phyloP scores from a whole-genome alignment of 2,113 vertebrate genomes.

The Accipiter cooperii region DNA sequence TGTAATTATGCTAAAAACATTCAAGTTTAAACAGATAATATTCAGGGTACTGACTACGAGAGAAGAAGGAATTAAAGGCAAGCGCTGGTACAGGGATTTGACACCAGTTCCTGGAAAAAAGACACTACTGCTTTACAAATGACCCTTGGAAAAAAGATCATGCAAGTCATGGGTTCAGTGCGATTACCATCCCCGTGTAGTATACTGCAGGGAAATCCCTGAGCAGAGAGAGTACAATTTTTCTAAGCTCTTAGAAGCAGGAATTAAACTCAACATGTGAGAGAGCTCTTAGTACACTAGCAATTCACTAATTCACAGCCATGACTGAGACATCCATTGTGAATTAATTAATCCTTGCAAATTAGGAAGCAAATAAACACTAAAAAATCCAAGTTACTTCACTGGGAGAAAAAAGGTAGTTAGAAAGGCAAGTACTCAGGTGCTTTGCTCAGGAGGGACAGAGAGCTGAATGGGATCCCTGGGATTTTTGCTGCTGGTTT shows the following conservation, averaged over 20 bases:
- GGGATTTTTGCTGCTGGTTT: background rate
- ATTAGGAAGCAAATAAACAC: background rate
- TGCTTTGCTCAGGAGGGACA: background rate
- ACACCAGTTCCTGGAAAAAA: background rate
- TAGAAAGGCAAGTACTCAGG: background rate
- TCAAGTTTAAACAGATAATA: background rate
- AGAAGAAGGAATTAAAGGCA: background rate
- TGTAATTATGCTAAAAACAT: background rate
- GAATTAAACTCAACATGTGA: constrained; percentile 5
- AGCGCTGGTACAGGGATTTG: background rate
- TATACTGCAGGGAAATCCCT: background rate
- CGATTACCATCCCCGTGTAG: background rate
- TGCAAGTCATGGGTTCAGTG: background rate
- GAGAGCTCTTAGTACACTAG: background rate
- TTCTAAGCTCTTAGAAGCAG: background rate
- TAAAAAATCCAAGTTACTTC: background rate
- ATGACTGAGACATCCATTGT: background rate
- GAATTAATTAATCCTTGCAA: constrained; percentile 24
- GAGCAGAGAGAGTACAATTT: background rate
- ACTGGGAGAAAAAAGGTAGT: background rate
- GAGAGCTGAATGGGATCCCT: background rate
- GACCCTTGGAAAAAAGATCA: background rate
- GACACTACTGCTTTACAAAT: background rate
- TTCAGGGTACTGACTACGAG: background rate
- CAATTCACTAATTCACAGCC: background rate